Base-by-base conservation (phyloP, 2,797 vertebrate genomes). In the Mergus octosetaceus region DNA sequence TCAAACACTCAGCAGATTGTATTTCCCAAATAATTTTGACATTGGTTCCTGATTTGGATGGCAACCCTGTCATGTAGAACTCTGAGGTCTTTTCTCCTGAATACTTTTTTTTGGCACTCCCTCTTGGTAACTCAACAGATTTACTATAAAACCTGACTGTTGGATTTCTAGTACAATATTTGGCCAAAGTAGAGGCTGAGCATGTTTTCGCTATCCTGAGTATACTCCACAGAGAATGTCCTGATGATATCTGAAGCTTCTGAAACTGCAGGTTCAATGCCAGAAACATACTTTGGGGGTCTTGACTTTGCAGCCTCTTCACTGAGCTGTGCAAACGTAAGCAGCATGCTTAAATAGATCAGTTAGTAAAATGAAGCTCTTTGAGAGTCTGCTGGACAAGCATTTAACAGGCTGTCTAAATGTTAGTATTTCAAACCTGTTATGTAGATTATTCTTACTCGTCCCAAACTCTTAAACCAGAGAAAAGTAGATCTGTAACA, bases 1-100 rank as follows among this genome's bases (percentile, higher is more conserved):
- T 51, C 25, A 36, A n/a, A 53, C 24, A 6, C 25, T 78, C 66
- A 27, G 13, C 28, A 8, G 16, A 45, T 71, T 0, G 0, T 62
- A 11, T 56, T 76, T 54, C 84, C 62, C 25, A 70, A 58, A 58
- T 24, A 30, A 28, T 51, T 45, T 15, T 66, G 36, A 41, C 49
- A 12, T 34, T 25, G 6, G 30, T 75, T 85, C 53, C n/a, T 39
- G 16, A 10, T 20, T 38, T 36, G 25, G 41, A 2, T n/a, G 30
- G 30, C 15, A 19, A 17, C 6, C 32, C 61, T 58, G 11, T 43
- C 13, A 4, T 16, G 2, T 47, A 19, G 22, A 45, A 27, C 24
- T 28, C 13, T 32, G 25, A 20, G 39, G 16, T 53, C 5, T 64
- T 27, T 72, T n/a, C 39, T 54, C 9, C 49, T 18, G 43, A 41